phyloP scores from a whole-genome alignment of 1,140 invertebrate species.

The Aphidius gifuensis region DNA sequence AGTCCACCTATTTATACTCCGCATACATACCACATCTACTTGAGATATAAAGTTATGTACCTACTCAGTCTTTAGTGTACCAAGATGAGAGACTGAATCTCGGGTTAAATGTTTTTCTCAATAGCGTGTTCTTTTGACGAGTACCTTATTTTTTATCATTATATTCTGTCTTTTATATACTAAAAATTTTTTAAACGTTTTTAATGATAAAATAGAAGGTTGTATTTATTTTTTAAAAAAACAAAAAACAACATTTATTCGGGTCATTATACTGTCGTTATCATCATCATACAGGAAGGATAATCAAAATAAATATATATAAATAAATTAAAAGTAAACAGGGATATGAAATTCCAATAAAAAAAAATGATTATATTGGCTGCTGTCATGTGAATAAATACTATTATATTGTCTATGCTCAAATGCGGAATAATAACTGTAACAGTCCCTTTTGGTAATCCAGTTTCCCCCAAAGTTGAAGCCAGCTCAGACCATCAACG shows the following conservation, averaged over 20 bases:
- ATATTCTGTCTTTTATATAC: no score
- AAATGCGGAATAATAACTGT: constrained; percentile 24
- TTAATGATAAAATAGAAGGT: not conserved
- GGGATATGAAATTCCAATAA: not conserved
- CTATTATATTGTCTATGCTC: constrained; percentile 16
- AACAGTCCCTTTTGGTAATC: constrained; percentile 6
- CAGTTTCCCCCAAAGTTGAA: no score
- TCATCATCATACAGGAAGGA: no score
- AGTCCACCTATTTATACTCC: constrained; percentile 19
- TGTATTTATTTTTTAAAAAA: no score
- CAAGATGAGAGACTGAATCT: not conserved
- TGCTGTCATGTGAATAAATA: not conserved
- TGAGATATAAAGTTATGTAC: constrained; percentile 22
- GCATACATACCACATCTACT: constrained; percentile 25
- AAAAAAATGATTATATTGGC: constrained; percentile 12
- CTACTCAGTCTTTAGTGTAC: constrained; percentile 16
- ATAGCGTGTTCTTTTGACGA: constrained; percentile 21
- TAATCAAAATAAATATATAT: no score
- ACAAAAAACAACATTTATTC: no score
- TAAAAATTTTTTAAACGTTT: not conserved
- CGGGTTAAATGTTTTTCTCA: constrained; percentile 19
- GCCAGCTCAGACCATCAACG: no score
- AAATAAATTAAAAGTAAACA: no score
- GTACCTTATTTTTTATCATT: constrained; percentile 11
- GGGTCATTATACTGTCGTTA: no score